A percentile compares a stretch with the other conserved stretches of the same genome.
These are phyloP conservation scores for Pseudoatta argentina DNA, from an alignment of 1,140 invertebrate genomes.

Conservation along the genomic window DNA sequence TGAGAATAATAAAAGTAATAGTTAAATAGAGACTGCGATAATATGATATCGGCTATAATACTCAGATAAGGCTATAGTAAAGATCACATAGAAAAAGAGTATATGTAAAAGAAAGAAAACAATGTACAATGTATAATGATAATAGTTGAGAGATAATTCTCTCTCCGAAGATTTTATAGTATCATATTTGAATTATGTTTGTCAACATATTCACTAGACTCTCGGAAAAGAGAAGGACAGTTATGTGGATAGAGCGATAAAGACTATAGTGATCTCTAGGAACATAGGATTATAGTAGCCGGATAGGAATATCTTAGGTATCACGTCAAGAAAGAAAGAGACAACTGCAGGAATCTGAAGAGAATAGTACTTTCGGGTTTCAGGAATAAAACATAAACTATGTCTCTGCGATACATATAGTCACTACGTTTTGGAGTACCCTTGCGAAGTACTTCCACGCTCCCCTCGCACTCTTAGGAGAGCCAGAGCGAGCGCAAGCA, in stretches of 20 bases:
- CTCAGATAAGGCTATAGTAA: no score
- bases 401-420: not conserved
- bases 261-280: slow-evolving; percentile 23
- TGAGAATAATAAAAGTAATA: no score
- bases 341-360: not conserved
- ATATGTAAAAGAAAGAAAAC: not conserved
- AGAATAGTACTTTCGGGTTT: not conserved
- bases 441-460: slow-evolving; percentile 13
- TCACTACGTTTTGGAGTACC: not conserved
- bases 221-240: not conserved
- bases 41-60: no score
- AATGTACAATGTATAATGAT: not conserved
- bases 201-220: not conserved
- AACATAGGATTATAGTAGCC: slow-evolving; percentile 11
- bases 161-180: not conserved
- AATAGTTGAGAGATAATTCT: not conserved
- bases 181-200: not conserved
- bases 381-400: not conserved
- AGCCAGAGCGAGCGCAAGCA: not conserved
- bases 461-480: slow-evolving; percentile 22
- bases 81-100: no score
- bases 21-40: no score
- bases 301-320: slow-evolving; percentile 35
- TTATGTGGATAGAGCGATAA: not conserved
- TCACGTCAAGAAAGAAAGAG: not conserved